Evolutionary conservation across 2,888 invertebrate species (phyloP), one percentile per base, ranked within the genome.

Genomic region (Amblyjoppa proteus): DNA sequence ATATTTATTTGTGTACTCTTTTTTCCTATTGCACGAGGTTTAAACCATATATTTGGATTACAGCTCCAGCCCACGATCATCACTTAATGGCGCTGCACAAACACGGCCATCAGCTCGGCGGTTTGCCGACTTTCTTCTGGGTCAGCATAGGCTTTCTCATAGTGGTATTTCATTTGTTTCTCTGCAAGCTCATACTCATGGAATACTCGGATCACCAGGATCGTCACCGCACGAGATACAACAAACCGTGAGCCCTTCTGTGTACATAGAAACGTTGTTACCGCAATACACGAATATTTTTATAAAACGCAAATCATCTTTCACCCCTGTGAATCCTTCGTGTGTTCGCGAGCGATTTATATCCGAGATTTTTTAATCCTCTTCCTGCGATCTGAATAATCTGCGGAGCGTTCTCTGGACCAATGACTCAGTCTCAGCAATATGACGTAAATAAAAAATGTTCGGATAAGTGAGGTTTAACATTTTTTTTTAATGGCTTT

Each of bases 51-150:
- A 45, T 45, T 45, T 13, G 45, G 11, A 45, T 92, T 93, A 87
- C 93, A 95, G 98, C 98, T 13, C 98, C 98, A 0, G 97, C 98
- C 0, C 98, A 98, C 91, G 98, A 98, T 92, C 97, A 98, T 92
- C 97, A 98, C 93, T 96, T 98, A 13, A 97, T 99, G 91, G 98
- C 98, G 0, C 94, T 98, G 89, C 99, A 99, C 93, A 97, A 97
- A 92, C 98, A 99, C 92, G 99, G 99, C 0, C 97, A 98, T 94
- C 97, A 97, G 89, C 95, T 98, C 88, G 98, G 98, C 51, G 98
- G 98, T 0, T 94, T 99, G 85, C 98, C 99, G 64, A 97, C 97
- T 0, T 94, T 98, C 69, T 98, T 99, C 94, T 99, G 99, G 99
- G 96, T 98, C 69, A 97, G 98, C 85, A 97, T 99, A 88, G 97